phyloP scores from a whole-genome alignment of 1,140 invertebrate genomes.

The Glossosoma conforme region DNA sequence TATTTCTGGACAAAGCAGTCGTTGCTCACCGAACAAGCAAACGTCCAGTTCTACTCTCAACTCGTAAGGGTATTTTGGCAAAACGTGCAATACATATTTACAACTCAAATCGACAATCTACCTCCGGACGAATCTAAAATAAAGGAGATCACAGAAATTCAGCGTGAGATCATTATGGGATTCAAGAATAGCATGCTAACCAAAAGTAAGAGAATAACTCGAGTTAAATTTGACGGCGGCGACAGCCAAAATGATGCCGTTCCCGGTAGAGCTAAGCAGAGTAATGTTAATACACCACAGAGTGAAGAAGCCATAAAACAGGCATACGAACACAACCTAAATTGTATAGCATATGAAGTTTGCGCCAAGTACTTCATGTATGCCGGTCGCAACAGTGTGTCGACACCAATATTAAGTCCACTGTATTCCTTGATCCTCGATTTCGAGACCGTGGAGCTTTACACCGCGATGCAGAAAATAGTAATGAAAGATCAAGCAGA shows the following conservation, averaged over 20 bases:
- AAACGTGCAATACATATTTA: conserved; percentile 44
- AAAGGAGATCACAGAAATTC: conserved; percentile 31
- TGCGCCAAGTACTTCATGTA: conserved; percentile 49
- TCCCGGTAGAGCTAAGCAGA: conserved; percentile 14
- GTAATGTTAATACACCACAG: conserved; percentile 19
- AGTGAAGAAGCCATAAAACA: conserved; percentile 11
- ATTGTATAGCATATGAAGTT: conserved; percentile 47
- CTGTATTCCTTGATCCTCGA: conserved; percentile 42
- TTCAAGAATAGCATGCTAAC: conserved; percentile 32
- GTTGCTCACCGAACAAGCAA: conserved; percentile 3
- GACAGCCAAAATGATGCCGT: conserved; percentile 2
- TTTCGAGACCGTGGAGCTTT: conserved; percentile 46
- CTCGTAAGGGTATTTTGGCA: conserved; percentile 53
- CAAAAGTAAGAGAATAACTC: conserved; percentile 34
- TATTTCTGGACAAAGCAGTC: conserved; percentile 27
- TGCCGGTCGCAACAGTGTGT: conserved; percentile 38
- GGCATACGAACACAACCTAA: conserved; percentile 39
- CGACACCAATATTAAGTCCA: conserved; percentile 37
- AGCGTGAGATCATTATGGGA: conserved; percentile 36
- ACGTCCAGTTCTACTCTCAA: conserved; percentile 40
- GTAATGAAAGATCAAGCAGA: conserved; percentile 31
- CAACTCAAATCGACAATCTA: conserved; percentile 35
- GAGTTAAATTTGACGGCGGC: conserved; percentile 35
- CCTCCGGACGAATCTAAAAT: conserved; percentile 28
- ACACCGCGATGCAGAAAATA: conserved; percentile 36